Base-by-base conservation (phyloP, 2,888 invertebrate species). In the Acrobasis consociella region DNA sequence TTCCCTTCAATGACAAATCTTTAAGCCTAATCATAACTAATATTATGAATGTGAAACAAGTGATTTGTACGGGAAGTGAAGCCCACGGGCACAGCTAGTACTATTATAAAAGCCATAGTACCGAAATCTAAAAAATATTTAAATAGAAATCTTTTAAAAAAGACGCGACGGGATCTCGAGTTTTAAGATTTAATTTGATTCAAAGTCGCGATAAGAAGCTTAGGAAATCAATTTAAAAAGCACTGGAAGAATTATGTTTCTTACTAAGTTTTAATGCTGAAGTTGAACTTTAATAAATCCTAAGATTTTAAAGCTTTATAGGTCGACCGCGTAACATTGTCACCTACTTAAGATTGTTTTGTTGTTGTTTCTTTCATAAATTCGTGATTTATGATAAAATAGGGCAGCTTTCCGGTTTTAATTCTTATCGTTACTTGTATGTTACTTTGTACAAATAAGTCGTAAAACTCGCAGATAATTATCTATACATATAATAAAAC, bases 161-260 rank as follows among this genome's bases (percentile, higher is more conserved):
- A 22, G 51, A 50, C 22, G 11, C 56, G 52, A 15, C 50, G 50
- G 50, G 51, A 52, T 51, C 22, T 42, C n/a, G 39, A 52, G 51
- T 22, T 17, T 50, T 60, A 51, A 9, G 51, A 11, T 52, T 60
- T 60, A 60, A 60, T 60, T 60, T 60, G 60, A 60, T 60, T 51
- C 22, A 51, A 60, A 39, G 51, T 50, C 50, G 17, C 13, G 50
- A 59, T 59, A 59, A 59, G 58, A 49, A 56, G 42, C 56, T 42
- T 59, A 31, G 49, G 49, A 49, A 49, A 49, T 59, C 49, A 37
- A 59, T 38, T 59, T 46, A 31, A 49, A 56, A 56, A 9, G 42
- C 13, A 9, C 39, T 56, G 9, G 9, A 17, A 42, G 42, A 11
- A 42, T 17, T 56, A 11, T 1, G 46, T 46, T 16, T 56, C 53